These are phyloP conservation scores for Anoplopoma fimbria DNA, from an alignment of 2,113 vertebrate genomes.

Conservation along the genomic window DNA sequence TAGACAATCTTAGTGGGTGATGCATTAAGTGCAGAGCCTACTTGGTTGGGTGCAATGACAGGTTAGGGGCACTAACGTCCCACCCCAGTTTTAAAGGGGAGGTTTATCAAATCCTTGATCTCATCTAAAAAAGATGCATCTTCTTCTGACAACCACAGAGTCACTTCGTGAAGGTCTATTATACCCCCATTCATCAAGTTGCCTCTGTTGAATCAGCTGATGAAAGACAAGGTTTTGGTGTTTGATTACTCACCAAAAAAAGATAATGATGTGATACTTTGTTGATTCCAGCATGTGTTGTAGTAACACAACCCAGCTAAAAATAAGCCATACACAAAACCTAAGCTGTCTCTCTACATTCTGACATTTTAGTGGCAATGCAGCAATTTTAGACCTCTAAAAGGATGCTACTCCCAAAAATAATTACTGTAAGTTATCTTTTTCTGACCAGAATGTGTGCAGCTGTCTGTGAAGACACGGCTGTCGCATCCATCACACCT, in stretches of 20 bases:
- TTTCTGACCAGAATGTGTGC: neutral
- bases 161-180: conserved; percentile 20
- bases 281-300: neutral
- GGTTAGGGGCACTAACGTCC: neutral
- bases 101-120: conserved; percentile 63
- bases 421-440: neutral
- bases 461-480: neutral
- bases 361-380: neutral
- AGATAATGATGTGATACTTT: conserved; percentile 7
- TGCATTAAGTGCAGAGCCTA: neutral
- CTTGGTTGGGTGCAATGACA: conserved; percentile 1
- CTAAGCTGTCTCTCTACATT: neutral
- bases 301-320: neutral
- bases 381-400: neutral
- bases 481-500: conserved; percentile 5
- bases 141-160: conserved; percentile 28
- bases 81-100: conserved; percentile 24
- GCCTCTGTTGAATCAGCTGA: neutral
- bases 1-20: neutral
- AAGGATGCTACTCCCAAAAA: neutral
- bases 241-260: neutral
- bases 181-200: conserved; percentile 23
- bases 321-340: neutral
- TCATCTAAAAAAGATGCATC: conserved; percentile 58
- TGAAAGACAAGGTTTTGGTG: conserved; percentile 2